phyloP scores from a whole-genome alignment of 2,797 vertebrate genomes.

The Rhinella marina region DNA sequence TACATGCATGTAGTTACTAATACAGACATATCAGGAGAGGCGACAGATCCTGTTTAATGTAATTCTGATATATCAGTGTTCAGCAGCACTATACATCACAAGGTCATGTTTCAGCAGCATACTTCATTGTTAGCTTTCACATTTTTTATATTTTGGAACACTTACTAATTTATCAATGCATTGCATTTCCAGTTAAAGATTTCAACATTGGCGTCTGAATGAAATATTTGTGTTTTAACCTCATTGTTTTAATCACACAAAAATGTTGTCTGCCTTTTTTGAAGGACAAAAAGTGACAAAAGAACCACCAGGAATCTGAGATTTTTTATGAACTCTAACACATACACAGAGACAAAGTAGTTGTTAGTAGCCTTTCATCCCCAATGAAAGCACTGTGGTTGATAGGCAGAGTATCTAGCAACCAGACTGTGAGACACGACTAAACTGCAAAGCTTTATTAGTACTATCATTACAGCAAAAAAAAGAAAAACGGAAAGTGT shows the following conservation, averaged over 20 bases:
- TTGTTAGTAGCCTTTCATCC: not conserved
- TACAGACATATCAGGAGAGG: no score
- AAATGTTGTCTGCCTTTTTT: constrained; percentile 11
- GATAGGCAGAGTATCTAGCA: not conserved
- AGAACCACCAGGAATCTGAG: not conserved
- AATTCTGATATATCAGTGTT: not conserved
- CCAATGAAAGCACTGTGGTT: not conserved
- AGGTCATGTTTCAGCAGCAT: not conserved
- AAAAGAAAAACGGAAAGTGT: no score
- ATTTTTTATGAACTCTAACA: not conserved
- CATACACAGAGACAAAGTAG: not conserved
- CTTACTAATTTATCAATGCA: constrained; percentile 36
- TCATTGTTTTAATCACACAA: constrained; percentile 29
- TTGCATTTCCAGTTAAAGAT: constrained; percentile 37
- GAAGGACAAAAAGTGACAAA: constrained; percentile 18
- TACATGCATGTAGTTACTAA: no score
- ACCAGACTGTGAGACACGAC: not conserved
- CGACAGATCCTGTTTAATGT: no score
- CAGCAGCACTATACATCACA: not conserved
- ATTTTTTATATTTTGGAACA: constrained; percentile 24
- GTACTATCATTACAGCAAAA: not conserved
- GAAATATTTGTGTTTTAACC: constrained; percentile 52
- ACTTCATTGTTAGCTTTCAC: not conserved
- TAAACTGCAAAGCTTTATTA: not conserved
- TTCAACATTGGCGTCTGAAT: constrained; percentile 45